Evolutionary conservation across 2,113 vertebrate species (phyloP).

Genomic region (Fulica atra): DNA sequence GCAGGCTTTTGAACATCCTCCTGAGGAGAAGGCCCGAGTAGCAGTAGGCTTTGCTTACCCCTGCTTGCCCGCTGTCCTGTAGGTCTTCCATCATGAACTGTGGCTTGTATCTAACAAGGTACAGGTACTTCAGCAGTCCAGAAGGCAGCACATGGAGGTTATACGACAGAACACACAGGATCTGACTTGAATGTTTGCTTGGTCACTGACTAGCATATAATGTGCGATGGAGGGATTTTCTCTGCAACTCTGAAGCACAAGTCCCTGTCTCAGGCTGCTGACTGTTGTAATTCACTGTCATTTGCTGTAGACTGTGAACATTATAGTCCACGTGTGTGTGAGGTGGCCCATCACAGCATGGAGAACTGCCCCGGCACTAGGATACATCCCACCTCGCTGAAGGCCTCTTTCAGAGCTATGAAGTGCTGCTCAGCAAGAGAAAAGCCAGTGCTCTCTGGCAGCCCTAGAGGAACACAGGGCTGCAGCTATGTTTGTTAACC

Average conservation of each 20-base stretch:
- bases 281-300: neutral
- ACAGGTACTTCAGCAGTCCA: neutral
- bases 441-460: neutral
- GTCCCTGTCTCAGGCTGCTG: neutral
- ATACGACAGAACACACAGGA: neutral
- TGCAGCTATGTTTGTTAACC: neutral
- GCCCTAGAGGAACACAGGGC: neutral
- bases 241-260: neutral
- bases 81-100: neutral
- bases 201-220: neutral
- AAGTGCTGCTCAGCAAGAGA: neutral
- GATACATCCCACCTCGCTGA: neutral
- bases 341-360: neutral
- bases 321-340: neutral
- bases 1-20: neutral
- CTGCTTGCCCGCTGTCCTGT: neutral
- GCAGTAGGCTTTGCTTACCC: neutral
- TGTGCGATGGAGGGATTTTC: neutral
- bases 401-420: neutral
- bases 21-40: neutral
- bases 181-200: neutral
- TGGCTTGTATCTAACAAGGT: neutral
- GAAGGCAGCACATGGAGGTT: neutral
- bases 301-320: neutral
- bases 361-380: neutral